Evolutionary conservation across 2,888 invertebrate species (phyloP).

Genomic region (Dryococelus australis): DNA sequence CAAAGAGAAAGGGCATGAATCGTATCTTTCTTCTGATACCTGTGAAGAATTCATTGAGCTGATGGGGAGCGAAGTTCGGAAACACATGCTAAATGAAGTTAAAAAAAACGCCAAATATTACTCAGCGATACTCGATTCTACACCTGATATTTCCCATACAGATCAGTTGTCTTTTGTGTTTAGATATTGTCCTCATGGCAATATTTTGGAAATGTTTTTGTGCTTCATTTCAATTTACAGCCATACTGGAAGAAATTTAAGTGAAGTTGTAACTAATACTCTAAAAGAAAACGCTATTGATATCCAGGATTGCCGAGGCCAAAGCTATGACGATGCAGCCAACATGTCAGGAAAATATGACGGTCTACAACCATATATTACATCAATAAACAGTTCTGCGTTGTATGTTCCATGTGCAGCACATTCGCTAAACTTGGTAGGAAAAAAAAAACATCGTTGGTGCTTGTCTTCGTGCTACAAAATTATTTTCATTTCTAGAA

Average conservation of each 20-base stretch:
- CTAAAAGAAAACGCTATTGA: constrained; percentile 11
- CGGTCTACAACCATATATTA: constrained; percentile 12
- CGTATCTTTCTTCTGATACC: constrained; percentile 13
- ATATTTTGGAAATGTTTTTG: neutral
- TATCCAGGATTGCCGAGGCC: constrained; percentile 19
- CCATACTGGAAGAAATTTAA: constrained; percentile 22
- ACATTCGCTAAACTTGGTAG: constrained; percentile 12
- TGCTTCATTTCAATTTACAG: constrained; percentile 23
- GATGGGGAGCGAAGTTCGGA: constrained; percentile 11
- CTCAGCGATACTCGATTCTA: neutral
- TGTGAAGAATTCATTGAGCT: constrained; percentile 26
- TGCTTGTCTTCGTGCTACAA: neutral
- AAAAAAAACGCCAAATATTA: constrained; percentile 22
- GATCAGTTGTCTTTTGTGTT: neutral
- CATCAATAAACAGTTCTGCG: constrained; percentile 24
- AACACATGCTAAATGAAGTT: neutral
- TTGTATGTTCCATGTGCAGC: constrained; percentile 20
- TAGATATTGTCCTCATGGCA: neutral
- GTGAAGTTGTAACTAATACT: constrained; percentile 19
- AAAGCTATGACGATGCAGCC: neutral
- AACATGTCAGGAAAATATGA: constrained; percentile 26
- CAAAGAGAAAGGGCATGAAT: constrained; percentile 17
- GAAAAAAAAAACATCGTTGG: neutral
- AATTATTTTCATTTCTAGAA: constrained; percentile 18
- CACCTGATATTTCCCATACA: neutral